Base-by-base conservation (phyloP, 2,888 invertebrate genomes). In the Cerastis rubricosa region DNA sequence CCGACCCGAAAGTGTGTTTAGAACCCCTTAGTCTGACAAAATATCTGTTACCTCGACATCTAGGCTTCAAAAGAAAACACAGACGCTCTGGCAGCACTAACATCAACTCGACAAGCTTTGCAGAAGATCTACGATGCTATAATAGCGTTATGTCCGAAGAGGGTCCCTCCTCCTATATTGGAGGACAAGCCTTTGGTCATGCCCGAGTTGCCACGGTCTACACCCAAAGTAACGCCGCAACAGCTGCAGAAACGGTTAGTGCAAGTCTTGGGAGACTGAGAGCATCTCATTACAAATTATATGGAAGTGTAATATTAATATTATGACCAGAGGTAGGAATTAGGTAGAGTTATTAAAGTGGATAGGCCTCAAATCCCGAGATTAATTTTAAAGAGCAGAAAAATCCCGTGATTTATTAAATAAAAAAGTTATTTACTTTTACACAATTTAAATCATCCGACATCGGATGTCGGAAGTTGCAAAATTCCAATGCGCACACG, bases 51-150 rank as follows among this genome's bases (percentile, higher is more conserved):
- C 63, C n/a, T 54, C 25, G 25, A 78, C 79, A n/a, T 70, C 12
- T 75, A 96, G 96, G 96, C 96, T 3, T 94, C 95, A 64, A 93
- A 94, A 87, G 92, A 93, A 66, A 98, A 98, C 90, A 97, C 97
- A 0, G 98, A 98, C n/a, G 97, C 97, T 54, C 96, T 97, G 25
- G 96, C 97, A 19, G 96, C 97, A n/a, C 97, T 98, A 86, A 94
- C 97, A 7, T 95, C 97, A 0, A 93, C 98, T 25, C 97, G 97
- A 86, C 97, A 97, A 89, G 96, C 97, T n/a, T 95, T 98, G 2
- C 96, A 97, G 85, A 97, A 97, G 92, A 96, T 97, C 74, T 98
- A 98, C 92, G 97, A 97, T 47, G 97, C 97, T 6, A 97, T 98
- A 75, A 91, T 97, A 67, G 95, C 97, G 2, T 91, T 98, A 2